These are phyloP conservation scores for Limulus polyphemus DNA, from an alignment of 2,888 invertebrate species.

Conservation along the genomic window DNA sequence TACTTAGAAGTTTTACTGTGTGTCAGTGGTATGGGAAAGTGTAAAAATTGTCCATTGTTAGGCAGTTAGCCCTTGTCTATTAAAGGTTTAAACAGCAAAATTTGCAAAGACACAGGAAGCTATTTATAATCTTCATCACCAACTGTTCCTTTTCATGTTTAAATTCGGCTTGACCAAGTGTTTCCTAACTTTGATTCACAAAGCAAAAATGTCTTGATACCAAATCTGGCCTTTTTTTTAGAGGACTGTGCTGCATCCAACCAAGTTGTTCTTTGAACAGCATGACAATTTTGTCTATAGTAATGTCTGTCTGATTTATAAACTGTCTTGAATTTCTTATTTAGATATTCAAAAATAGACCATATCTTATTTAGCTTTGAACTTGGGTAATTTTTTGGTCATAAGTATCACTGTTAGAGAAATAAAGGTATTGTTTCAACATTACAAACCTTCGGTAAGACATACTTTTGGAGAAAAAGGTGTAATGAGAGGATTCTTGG, in stretches of 20 bases:
- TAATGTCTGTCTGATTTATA: constrained; percentile 9
- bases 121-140: constrained; percentile 6
- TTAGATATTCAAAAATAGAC: constrained; percentile 12
- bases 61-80: constrained; percentile 9
- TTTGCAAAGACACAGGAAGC: constrained; percentile 4
- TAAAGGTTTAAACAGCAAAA: constrained; percentile 12
- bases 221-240: constrained; percentile 22
- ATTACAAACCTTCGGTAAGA: constrained; percentile 1
- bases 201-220: constrained; percentile 17
- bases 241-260: constrained; percentile 22
- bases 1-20: constrained; percentile 15
- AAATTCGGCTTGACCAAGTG: constrained; percentile 8
- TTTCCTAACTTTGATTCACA: constrained; percentile 15
- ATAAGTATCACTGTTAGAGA: constrained; percentile 3
- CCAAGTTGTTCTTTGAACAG: constrained; percentile 17
- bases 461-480: not conserved
- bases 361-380: constrained; percentile 17
- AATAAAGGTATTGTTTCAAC: constrained; percentile 7
- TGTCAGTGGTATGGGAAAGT: constrained; percentile 8
- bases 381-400: constrained; percentile 7
- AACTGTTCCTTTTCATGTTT: constrained; percentile 6
- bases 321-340: constrained; percentile 6
- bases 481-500: constrained; percentile 1
- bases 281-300: constrained; percentile 22
- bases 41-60: constrained; percentile 19